A percentile compares a stretch with the other conserved stretches of the same genome.
phyloP scores from a whole-genome alignment of 2,888 invertebrate species.

The Cataglyphis rosenhaueri region DNA sequence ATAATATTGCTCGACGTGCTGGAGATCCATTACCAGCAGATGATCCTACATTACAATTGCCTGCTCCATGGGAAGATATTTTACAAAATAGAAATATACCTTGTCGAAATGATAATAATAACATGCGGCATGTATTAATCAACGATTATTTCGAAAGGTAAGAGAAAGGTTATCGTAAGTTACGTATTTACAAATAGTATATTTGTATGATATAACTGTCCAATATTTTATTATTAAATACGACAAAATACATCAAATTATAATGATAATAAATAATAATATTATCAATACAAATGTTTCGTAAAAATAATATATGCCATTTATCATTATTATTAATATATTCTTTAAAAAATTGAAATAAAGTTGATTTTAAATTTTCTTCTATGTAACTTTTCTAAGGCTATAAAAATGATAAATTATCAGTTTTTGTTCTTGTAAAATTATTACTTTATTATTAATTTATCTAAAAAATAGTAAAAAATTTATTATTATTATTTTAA shows the following conservation, averaged over 20 bases:
- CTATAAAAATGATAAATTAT: neutral
- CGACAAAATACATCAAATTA: neutral
- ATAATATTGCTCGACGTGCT: constrained; percentile 70
- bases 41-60: constrained; percentile 27
- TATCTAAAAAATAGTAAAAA: neutral
- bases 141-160: constrained; percentile 56
- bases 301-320: too few relatives aligned
- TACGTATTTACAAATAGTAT: neutral
- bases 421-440: neutral
- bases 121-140: constrained; percentile 29
- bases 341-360: too few relatives aligned
- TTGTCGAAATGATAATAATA: constrained; percentile 30
- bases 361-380: neutral
- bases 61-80: neutral
- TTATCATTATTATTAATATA: too few relatives aligned
- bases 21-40: constrained; percentile 49
- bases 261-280: too few relatives aligned
- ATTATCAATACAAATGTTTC: too few relatives aligned
- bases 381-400: neutral
- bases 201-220: neutral
- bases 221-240: constrained; percentile 3
- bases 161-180: neutral
- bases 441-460: neutral
- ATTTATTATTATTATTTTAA: neutral
- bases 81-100: constrained; percentile 5